Conservation (phyloP, 2,888 invertebrate genomes). For the Polia nebulosa region DNA sequence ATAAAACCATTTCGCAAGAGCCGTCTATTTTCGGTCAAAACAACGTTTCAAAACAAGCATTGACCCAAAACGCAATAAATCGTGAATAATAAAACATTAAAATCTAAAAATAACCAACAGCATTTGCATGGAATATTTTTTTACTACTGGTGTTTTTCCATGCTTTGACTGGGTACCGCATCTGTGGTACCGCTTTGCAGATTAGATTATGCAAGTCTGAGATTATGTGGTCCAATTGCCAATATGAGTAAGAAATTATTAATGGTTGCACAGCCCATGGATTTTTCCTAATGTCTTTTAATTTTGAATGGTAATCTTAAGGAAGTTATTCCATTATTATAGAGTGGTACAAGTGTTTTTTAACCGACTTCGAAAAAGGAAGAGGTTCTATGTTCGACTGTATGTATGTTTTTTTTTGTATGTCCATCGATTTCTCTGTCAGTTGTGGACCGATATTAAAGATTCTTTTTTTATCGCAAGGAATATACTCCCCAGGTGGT, state of each 20-base stretch:
- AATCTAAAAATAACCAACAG: constrained; percentile 6
- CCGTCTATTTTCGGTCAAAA: background rate
- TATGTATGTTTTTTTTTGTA: no score
- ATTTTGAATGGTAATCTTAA: no score
- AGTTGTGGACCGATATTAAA: no score
- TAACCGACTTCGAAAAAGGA: no score
- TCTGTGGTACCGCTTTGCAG: background rate
- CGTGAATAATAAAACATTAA: constrained; percentile 6
- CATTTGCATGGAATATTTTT: constrained; percentile 5
- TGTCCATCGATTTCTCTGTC: no score
- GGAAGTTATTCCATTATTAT: no score
- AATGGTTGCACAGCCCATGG: background rate
- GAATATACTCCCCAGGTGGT: no score
- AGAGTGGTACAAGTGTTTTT: no score
- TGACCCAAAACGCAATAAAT: background rate
- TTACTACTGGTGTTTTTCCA: constrained; percentile 23
- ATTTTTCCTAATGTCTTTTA: background rate
- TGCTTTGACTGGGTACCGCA: background rate
- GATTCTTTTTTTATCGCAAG: no score
- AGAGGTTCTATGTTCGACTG: no score
- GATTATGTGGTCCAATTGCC: background rate
- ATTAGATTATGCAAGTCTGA: background rate
- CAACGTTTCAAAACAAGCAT: constrained; percentile 3
- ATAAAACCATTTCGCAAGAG: background rate
- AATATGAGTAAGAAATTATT: constrained; percentile 4